Evolutionary conservation across 2,113 vertebrate genomes (phyloP), one percentile per base, ranked within the genome.

Genomic region (Hucho hucho): DNA sequence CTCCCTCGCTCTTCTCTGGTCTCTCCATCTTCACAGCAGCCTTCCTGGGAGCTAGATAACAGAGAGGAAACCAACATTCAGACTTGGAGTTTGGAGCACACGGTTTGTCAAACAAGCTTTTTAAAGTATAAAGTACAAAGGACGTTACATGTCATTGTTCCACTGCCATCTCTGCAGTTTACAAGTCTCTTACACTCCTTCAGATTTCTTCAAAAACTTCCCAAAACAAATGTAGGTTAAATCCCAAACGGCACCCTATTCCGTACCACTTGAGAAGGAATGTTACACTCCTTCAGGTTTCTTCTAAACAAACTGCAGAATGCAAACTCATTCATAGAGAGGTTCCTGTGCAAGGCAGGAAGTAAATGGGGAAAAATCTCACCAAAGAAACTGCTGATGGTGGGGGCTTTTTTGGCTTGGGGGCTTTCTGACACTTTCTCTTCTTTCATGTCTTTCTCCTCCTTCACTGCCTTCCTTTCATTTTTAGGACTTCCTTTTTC

Each of bases 371-470:
- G 6, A 1, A 4, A 66, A 9, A 64, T 11, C 89, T 93, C 84
- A 97, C 95, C 86, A 87, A 96, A 96, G 91, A 96, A 96, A 84
- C 88, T 95, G 91, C 89, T 94, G 87, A 96, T 90, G 37, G 37
- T 43, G 0, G 86, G 78, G 43, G 84, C 74, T 76, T 91, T 92
- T 79, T 87, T 92, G 26, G 83, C 70, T 1, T 77, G 32, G 70
- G 76, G 72, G 76, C 85, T 75, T 74, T 67, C 2, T 67, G 4
- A 85, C 89, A 87, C 87, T 85, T 74, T 83, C 73, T 87, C 81
- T 64, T 86, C 86, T 32, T 32, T 37, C 32, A 76, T 68, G 32
- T 75, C 46, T 64, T 84, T 82, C 74, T 77, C 83, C 59, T 78
- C 75, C 72, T 81, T 87, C 18, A 63, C 29, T 29, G 29, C 29